These are phyloP conservation scores for Gopherus evgoodei DNA, from an alignment of 2,113 vertebrate genomes.

Conservation along the genomic window DNA sequence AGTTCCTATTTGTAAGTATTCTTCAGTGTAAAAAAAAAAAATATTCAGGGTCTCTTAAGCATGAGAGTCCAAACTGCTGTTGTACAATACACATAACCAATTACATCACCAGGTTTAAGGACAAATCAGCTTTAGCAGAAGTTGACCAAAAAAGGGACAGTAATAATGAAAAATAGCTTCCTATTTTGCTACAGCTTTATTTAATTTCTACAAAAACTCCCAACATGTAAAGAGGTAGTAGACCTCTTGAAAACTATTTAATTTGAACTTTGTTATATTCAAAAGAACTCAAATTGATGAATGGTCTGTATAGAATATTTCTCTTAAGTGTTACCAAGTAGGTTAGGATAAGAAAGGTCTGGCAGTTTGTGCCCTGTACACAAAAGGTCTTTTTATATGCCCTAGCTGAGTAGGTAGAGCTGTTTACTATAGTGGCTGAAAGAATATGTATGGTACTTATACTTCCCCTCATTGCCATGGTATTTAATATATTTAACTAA, in stretches of 20 bases:
- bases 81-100: background rate
- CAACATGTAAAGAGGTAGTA: slow-evolving; percentile 2
- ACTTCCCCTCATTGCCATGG: accelerated
- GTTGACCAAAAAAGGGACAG: slow-evolving; percentile 39
- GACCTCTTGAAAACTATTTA: background rate
- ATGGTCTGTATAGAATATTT: background rate
- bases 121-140: slow-evolving; percentile 54
- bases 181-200: slow-evolving; percentile 21
- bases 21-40: background rate
- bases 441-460: background rate
- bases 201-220: slow-evolving; percentile 1
- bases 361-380: background rate
- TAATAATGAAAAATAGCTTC: slow-evolving; percentile 29
- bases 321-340: background rate
- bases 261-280: background rate
- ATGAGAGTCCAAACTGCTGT: background rate
- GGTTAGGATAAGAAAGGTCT: background rate
- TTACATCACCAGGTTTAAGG: background rate
- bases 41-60: accelerated
- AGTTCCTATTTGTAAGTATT: background rate
- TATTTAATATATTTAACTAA: accelerated
- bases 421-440: background rate
- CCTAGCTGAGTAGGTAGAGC: background rate
- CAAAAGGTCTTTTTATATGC: background rate
- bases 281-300: background rate